A percentile compares a stretch with the other conserved stretches of the same genome.
Conservation (phyloP, 2,113 vertebrate genomes). For the Campylomormyrus numenius region DNA sequence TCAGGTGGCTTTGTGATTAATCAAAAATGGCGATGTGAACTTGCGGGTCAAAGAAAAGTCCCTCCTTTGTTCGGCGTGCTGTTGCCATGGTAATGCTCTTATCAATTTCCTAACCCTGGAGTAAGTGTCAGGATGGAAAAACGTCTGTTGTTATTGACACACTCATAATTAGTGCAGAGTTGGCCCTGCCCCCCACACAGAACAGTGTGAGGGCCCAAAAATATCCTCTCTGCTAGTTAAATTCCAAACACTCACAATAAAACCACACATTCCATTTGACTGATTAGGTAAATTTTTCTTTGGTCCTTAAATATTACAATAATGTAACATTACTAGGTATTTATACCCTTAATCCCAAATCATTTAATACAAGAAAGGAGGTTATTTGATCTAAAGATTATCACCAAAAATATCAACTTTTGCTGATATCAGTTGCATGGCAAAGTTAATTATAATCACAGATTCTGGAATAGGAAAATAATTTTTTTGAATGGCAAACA, state of each 20-base stretch:
- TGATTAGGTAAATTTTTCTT: not conserved
- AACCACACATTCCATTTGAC: not conserved
- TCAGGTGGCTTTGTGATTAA: conserved; percentile 51
- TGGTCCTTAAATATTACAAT: conserved; percentile 21
- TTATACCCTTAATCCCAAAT: conserved; percentile 36
- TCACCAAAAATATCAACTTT: not conserved
- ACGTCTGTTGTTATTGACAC: conserved; percentile 43
- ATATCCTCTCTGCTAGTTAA: not conserved
- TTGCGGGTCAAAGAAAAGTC: conserved; percentile 55
- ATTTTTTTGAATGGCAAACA: not conserved
- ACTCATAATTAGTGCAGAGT: conserved; percentile 40
- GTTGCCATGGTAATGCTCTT: conserved; percentile 58
- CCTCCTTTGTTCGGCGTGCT: conserved; percentile 49
- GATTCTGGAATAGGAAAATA: not conserved
- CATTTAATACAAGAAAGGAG: conserved; percentile 31
- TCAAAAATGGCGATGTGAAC: conserved; percentile 64
- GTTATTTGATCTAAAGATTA: conserved; percentile 19
- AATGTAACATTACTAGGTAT: conserved; percentile 28
- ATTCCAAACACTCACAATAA: not conserved
- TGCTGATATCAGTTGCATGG: not conserved
- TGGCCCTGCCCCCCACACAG: conserved; percentile 16
- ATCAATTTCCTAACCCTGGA: conserved; percentile 45
- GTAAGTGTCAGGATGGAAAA: conserved; percentile 39
- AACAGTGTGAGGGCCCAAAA: not conserved
- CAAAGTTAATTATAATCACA: not conserved